These are phyloP conservation scores for Saccostrea cuccullata DNA, from an alignment of 1,140 invertebrate species.

Conservation along the genomic window DNA sequence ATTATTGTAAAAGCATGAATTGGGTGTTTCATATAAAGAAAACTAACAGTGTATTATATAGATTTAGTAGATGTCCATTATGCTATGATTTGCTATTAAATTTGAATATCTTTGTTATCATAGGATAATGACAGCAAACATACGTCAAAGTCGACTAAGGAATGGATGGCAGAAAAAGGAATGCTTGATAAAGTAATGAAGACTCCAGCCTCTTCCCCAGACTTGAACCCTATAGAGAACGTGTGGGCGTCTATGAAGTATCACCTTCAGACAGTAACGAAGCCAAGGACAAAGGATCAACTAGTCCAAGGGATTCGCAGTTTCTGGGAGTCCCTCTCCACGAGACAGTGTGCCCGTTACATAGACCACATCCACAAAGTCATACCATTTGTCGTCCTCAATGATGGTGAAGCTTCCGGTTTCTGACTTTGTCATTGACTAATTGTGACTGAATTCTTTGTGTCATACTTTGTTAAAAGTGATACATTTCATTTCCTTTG, in stretches of 20 bases:
- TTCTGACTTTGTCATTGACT: not conserved
- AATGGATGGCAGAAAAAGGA: conserved; percentile 10
- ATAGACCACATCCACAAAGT: not conserved
- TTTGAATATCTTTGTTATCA: not conserved
- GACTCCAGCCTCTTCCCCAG: conserved; percentile 47
- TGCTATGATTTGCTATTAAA: not conserved
- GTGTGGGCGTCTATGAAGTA: not conserved
- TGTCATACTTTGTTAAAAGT: no score
- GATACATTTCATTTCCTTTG: no score
- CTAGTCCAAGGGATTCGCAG: conserved; percentile 26
- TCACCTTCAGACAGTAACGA: not conserved
- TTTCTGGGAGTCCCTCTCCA: conserved; percentile 29
- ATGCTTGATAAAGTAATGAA: not conserved
- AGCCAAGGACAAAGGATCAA: conserved; percentile 50
- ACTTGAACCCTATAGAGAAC: conserved; percentile 45
- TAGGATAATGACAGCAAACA: conserved; percentile 43
- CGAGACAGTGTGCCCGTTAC: conserved; percentile 15
- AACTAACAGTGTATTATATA: no score
- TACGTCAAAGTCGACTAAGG: not conserved
- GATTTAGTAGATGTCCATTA: not conserved
- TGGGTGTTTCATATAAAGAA: no score
- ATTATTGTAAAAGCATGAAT: no score
- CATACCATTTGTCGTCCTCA: no score
- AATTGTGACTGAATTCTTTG: no score
- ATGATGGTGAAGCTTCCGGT: no score